Conservation (phyloP, 1,140 invertebrate genomes). For the Psix sp. region DNA sequence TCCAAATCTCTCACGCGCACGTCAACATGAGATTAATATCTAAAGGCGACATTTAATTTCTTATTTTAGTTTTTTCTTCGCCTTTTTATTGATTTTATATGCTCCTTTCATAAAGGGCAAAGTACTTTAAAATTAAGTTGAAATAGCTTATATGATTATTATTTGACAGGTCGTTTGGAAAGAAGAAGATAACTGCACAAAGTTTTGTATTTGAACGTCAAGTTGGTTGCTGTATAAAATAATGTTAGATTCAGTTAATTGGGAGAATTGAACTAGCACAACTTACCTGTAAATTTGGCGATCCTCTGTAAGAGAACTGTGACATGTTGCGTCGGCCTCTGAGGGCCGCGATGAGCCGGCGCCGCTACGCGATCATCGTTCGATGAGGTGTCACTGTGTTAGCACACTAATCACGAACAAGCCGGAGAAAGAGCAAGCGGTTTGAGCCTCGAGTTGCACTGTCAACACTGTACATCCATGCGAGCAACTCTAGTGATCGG, state of each 20-base stretch:
- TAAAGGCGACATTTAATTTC: slow-evolving; percentile 27
- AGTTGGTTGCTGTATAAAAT: no score
- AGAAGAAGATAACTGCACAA: no score
- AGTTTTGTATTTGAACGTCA: no score
- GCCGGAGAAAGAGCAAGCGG: not conserved
- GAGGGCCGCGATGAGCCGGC: slow-evolving; percentile 73
- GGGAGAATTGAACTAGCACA: no score
- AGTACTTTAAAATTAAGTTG: no score
- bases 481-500: no score
- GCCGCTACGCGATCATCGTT: slow-evolving; percentile 75
- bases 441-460: slow-evolving; percentile 32
- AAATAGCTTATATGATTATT: no score
- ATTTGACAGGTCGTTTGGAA: no score
- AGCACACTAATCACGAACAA: slow-evolving; percentile 51
- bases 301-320: slow-evolving; percentile 83
- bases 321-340: slow-evolving; percentile 81
- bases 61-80: slow-evolving; percentile 32
- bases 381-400: slow-evolving; percentile 32
- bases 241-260: no score
- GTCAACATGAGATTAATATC: slow-evolving; percentile 50
- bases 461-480: slow-evolving; percentile 52
- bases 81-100: slow-evolving; percentile 8
- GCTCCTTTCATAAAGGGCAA: slow-evolving; percentile 14
- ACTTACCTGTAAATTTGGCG: slow-evolving; percentile 81
- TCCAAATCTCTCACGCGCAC: slow-evolving; percentile 41